Conservation (phyloP, 2,888 invertebrate genomes). For the Andrena hattorfiana region DNA sequence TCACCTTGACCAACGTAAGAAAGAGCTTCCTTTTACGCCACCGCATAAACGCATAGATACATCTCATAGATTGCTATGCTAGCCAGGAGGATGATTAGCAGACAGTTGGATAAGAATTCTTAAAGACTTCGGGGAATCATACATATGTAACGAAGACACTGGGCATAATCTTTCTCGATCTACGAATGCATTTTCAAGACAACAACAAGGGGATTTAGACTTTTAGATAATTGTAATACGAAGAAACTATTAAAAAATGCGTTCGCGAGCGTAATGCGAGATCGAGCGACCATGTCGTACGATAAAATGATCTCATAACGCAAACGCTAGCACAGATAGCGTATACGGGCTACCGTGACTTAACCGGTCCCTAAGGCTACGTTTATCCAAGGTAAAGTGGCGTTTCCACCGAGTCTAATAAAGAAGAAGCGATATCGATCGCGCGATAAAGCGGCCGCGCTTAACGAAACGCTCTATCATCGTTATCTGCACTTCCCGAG, state of each 20-base stretch:
- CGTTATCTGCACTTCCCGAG: neutral
- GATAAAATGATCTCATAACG: constrained; percentile 70
- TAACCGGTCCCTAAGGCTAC: constrained; percentile 61
- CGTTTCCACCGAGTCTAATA: constrained; percentile 37
- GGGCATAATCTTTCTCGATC: neutral
- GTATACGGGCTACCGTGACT: constrained; percentile 62
- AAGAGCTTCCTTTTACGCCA: constrained; percentile 60
- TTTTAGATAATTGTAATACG: neutral
- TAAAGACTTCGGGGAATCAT: constrained; percentile 3
- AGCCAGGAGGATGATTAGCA: constrained; percentile 18
- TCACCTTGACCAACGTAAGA: constrained; percentile 68
- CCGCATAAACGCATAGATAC: constrained; percentile 43
- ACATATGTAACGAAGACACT: neutral
- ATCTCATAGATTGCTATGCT: constrained; percentile 1
- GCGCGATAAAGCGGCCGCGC: neutral
- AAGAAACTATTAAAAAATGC: constrained; percentile 27
- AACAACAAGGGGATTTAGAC: neutral
- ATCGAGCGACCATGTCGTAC: constrained; percentile 27
- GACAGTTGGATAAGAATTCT: constrained; percentile 5
- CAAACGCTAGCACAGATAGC: constrained; percentile 66
- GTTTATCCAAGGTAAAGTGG: constrained; percentile 55
- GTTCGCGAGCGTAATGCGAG: constrained; percentile 57
- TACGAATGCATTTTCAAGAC: neutral
- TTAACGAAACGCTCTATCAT: neutral
- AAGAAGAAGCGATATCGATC: constrained; percentile 28